These are phyloP conservation scores for Oscheius sp. DNA, from an alignment of 2,888 invertebrate genomes.

Conservation along the genomic window DNA sequence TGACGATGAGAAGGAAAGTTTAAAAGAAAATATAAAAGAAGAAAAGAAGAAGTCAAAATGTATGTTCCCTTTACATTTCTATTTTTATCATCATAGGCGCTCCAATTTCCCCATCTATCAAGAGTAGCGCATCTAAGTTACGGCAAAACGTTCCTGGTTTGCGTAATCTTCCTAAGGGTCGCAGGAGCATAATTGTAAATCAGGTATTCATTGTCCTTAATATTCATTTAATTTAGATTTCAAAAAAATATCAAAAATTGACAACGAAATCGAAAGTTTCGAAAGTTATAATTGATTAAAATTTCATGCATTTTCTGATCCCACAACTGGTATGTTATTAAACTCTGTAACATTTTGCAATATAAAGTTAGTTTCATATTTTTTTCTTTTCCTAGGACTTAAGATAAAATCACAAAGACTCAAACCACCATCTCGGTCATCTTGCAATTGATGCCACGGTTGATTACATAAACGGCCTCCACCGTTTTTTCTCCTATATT, in stretches of 20 bases:
- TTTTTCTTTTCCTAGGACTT: neutral
- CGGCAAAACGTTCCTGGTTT: slow-evolving; percentile 46
- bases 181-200: slow-evolving; percentile 50
- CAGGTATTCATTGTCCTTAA: slow-evolving; percentile 28
- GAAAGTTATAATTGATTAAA: neutral
- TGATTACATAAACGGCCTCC: neutral
- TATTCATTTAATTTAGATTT: slow-evolving; percentile 11
- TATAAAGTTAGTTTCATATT: neutral
- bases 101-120: slow-evolving; percentile 9
- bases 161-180: slow-evolving; percentile 47
- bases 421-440: slow-evolving; percentile 3
- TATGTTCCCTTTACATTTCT: too few relatives aligned
- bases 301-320: neutral
- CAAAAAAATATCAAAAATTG: slow-evolving; percentile 13
- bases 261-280: neutral
- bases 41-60: too few relatives aligned
- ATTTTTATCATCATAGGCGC: too few relatives aligned
- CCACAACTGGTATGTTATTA: too few relatives aligned
- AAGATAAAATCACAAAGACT: too few relatives aligned
- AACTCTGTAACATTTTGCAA: neutral
- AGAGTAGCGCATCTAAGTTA: slow-evolving; percentile 28
- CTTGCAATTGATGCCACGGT: too few relatives aligned
- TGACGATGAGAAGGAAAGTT: neutral
- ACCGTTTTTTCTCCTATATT: too few relatives aligned
- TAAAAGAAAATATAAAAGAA: neutral